A percentile compares a stretch with the other conserved stretches of the same genome.
Evolutionary conservation across 2,888 invertebrate species (phyloP).

Genomic region (Argyra leucocephala): DNA sequence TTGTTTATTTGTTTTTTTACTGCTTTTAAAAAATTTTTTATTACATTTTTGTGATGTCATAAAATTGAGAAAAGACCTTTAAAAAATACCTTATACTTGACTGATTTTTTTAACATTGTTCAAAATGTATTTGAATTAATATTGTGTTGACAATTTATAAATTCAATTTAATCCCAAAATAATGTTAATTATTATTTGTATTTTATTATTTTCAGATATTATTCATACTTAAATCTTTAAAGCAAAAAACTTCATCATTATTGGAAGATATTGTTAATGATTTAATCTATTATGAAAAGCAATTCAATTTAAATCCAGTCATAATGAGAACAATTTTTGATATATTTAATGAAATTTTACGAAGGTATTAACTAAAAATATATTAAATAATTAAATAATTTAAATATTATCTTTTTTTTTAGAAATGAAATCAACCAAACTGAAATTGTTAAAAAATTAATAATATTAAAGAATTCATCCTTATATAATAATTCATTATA

Average conservation of each 20-base stretch:
- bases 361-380: conserved; percentile 2
- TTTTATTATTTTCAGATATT: background rate
- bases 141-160: too few species aligned
- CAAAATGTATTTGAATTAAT: too few species aligned
- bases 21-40: too few species aligned
- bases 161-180: background rate
- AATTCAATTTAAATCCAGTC: conserved; percentile 2
- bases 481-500: background rate
- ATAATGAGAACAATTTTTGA: conserved; percentile 10
- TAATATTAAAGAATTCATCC: background rate
- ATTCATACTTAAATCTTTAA: background rate
- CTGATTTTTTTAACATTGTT: too few species aligned
- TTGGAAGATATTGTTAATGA: background rate
- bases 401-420: background rate
- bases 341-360: conserved; percentile 12
- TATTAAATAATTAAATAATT: background rate
- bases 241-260: background rate
- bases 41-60: too few species aligned
- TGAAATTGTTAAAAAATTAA: background rate
- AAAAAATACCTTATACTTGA: too few species aligned
- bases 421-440: background rate
- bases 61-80: too few species aligned
- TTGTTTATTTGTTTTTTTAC: too few species aligned
- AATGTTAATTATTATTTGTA: background rate
- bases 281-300: background rate